These are phyloP conservation scores for Plebejus anna DNA, from an alignment of 2,888 invertebrate genomes.

Conservation along the genomic window DNA sequence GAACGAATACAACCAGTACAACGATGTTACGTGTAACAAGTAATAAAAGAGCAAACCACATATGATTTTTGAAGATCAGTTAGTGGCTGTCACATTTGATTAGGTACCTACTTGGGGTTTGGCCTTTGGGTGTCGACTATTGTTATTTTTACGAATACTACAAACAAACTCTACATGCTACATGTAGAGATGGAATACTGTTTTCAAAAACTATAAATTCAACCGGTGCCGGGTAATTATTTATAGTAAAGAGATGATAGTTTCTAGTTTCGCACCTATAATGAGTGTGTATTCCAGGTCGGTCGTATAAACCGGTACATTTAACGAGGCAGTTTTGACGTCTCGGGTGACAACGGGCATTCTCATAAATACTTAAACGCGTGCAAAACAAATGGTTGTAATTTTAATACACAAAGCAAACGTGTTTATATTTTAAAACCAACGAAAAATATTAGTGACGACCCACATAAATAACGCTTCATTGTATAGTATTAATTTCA, in stretches of 20 bases:
- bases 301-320: conserved; percentile 48
- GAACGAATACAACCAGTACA: too few relatives aligned
- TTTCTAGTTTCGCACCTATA: conserved; percentile 44
- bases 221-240: neutral
- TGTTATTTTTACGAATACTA: neutral
- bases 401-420: conserved; percentile 24
- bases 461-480: neutral
- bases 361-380: conserved; percentile 48
- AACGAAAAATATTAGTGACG: neutral
- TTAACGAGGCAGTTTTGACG: conserved; percentile 47
- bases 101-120: too few relatives aligned
- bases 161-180: neutral
- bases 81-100: too few relatives aligned
- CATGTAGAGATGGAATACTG: neutral
- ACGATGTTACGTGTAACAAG: too few relatives aligned
- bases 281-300: conserved; percentile 42
- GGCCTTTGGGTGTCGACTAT: neutral
- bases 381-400: conserved; percentile 46
- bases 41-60: too few relatives aligned
- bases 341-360: conserved; percentile 55
- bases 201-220: neutral
- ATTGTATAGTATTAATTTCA: neutral
- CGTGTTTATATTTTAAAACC: conserved; percentile 17
- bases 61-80: neutral
- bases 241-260: conserved; percentile 30